Conservation (phyloP, 2,888 invertebrate genomes). For the Nebria brevicollis region DNA sequence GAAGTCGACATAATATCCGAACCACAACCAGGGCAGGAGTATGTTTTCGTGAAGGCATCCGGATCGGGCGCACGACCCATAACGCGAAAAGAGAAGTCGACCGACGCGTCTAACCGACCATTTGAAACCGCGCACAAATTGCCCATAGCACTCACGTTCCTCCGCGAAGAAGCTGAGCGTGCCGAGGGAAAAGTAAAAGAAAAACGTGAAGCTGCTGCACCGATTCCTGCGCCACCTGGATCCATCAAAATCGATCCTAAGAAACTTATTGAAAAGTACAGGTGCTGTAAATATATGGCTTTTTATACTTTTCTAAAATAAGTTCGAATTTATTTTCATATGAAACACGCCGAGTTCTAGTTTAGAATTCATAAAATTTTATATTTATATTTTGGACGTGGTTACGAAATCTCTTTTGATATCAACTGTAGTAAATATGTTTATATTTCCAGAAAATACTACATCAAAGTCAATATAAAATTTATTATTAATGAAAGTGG, state of each 20-base stretch:
- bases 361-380: background rate
- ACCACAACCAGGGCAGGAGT: constrained; percentile 74
- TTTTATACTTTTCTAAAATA: background rate
- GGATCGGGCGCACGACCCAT: constrained; percentile 58
- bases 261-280: constrained; percentile 58
- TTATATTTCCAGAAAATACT: background rate
- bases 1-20: constrained; percentile 72
- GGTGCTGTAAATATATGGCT: constrained; percentile 13
- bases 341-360: background rate
- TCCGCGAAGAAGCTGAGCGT: constrained; percentile 56
- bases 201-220: constrained; percentile 39
- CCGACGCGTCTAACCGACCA: constrained; percentile 55
- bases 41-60: constrained; percentile 70
- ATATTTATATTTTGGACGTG: background rate
- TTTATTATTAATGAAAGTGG: background rate
- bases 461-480: background rate
- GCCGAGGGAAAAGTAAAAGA: constrained; percentile 32
- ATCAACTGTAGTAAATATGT: background rate
- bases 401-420: background rate
- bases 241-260: constrained; percentile 58
- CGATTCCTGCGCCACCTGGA: constrained; percentile 61
- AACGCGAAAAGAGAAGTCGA: constrained; percentile 55
- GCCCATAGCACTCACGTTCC: constrained; percentile 64
- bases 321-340: background rate
- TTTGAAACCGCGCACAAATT: constrained; percentile 82